Evolutionary conservation across 1,140 invertebrate genomes (phyloP), one percentile per base, ranked within the genome.

Genomic region (Drosophila repleta): DNA sequence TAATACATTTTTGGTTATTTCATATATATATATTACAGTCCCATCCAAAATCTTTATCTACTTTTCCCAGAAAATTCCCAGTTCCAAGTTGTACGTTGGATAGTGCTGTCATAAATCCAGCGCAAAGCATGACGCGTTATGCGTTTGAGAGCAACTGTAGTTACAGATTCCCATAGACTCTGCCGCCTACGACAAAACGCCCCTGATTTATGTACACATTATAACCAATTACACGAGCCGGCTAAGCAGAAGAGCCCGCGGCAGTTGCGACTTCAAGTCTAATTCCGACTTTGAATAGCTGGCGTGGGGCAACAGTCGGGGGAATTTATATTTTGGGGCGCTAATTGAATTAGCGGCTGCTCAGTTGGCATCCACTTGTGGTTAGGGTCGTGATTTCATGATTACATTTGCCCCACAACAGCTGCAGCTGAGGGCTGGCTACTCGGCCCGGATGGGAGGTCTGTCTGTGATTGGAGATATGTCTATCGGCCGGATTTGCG

Each of bases 151-250:
- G 29, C 32, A 66, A 68, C 41, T 52, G 62, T 43, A 60, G 51
- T 56, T 51, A 41, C 51, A 46, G 66, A 68, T 39, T 61, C 57
- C 4, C 49, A 48, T 53, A 60, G 26, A 20, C 45, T 52, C 43
- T 56, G 18, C 32, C 26, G 49, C 45, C 43, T 51, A 17, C 46
- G n/a, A 37, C 4, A 18, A 15, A 15, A 39, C 18, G 43, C 32
- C 18, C 29, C 52, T 78, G 82, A 85, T 75, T 85, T 81, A 87
- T 75, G 70, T 71, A 51, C 82, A 81, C 82, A 87, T 85, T 81
- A 78, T 81, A 85, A 75, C 69, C 74, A 87, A 85, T 87, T 81
- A 75, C 63, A 81, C 41, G 70, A 64, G 49, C 21, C 32, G 60
- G 39, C 24, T 52, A 18, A 45, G 48, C 55, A 37, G 18, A 39